Evolutionary conservation across 2,113 vertebrate species (phyloP), one percentile per base, ranked within the genome.

Genomic region (Dromiciops gliroides): DNA sequence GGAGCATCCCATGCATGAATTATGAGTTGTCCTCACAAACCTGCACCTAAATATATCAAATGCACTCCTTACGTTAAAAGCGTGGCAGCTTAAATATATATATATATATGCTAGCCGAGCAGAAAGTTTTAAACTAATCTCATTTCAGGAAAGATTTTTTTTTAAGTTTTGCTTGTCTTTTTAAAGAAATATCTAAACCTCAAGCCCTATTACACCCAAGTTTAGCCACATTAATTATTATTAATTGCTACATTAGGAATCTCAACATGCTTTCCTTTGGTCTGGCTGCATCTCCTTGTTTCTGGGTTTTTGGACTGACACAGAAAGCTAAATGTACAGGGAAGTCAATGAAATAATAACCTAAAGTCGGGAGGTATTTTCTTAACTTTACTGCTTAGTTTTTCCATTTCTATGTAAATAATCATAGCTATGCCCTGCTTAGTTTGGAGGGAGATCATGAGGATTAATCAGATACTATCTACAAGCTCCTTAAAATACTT

Each of bases 1-100:
- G 37, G 96, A 94, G 50, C 4, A 51, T 95, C 47, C 51, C 44
- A 95, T 8, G 24, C 49, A 92, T 37, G 91, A 93, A 83, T 96
- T 92, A 91, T 7, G 31, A 96, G 19, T 19, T 37, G 96, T 95
- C 52, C 94, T 19, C 51, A 53, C 47, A 52, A 95, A 67, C 11
- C 90, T 37, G 75, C 9, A 83, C 0, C 0, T n/a, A 51, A 93
- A 93, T 44, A 83, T 83, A 44, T 83, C 67, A 83, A 44, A 37
- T 44, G n/a, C 19, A 23, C n/a, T 83, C 67, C 19, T 83, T 44
- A 22, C 8, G n/a, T 92, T 93, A 94, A 93, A 96, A 93, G 92
- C 24, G 90, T 3, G 14, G 6, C 53, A 60, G 9, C 0, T 93
- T 16, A 89, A 95, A 88, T 0, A 91, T 88, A 7, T 52, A 52